phyloP scores from a whole-genome alignment of 2,888 invertebrate species.

The Bimastos eiseni region DNA sequence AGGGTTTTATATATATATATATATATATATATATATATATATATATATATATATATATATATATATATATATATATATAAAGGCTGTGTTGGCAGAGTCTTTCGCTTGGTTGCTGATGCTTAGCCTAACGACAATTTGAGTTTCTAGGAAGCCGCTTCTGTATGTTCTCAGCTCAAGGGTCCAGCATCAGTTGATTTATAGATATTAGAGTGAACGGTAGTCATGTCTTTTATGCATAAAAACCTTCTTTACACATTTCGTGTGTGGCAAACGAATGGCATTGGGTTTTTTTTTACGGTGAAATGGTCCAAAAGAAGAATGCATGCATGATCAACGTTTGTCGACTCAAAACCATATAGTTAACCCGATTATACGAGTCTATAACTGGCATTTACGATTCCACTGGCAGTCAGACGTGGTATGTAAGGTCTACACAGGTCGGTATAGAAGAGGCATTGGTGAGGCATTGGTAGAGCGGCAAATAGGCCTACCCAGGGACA shows the following conservation, averaged over 20 bases:
- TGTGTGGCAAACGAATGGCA: not conserved
- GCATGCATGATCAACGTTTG: not conserved
- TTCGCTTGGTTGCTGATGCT: not conserved
- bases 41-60: too few species aligned
- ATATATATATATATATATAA: too few species aligned
- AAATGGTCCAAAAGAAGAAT: not conserved
- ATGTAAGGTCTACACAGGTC: too few species aligned
- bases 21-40: too few species aligned
- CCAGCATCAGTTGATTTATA: not conserved
- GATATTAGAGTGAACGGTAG: not conserved
- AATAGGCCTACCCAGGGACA: too few species aligned
- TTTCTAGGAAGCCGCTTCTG: not conserved
- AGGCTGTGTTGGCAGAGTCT: too few species aligned
- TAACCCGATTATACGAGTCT: not conserved
- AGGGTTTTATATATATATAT: too few species aligned
- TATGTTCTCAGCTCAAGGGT: not conserved
- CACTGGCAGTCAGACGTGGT: too few species aligned
- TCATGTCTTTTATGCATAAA: not conserved
- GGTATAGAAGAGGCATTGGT: too few species aligned
- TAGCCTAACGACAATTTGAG: not conserved
- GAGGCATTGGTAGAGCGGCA: too few species aligned
- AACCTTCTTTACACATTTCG: not conserved
- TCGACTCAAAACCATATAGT: not conserved
- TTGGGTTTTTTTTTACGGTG: not conserved
- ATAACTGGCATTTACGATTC: not conserved